A percentile compares a stretch with the other conserved stretches of the same genome.
phyloP scores from a whole-genome alignment of 2,888 invertebrate genomes.

The Thymelicus acteon region DNA sequence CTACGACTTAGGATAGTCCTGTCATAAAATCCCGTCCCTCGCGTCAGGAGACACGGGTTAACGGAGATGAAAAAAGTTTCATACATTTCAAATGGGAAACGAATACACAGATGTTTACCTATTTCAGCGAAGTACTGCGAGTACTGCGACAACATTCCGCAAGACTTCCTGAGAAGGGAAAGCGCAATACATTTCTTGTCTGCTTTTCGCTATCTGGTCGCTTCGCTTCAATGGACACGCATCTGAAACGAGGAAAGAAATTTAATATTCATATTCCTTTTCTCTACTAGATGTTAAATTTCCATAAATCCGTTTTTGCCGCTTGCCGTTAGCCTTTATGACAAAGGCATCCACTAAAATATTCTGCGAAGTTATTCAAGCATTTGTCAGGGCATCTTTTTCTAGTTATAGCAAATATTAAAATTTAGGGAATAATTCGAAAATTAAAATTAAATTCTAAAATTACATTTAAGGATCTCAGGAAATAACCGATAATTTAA shows the following conservation, averaged over 20 bases:
- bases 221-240: constrained; percentile 1
- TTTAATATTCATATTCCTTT: constrained; percentile 4
- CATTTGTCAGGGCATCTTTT: no score
- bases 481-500: no score
- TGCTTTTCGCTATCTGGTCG: background rate
- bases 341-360: background rate
- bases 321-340: background rate
- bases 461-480: no score
- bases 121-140: background rate
- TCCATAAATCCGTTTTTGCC: constrained; percentile 2
- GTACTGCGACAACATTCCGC: background rate
- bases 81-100: constrained; percentile 2
- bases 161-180: background rate
- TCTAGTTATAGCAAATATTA: no score
- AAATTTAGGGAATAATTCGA: no score
- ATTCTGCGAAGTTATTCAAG: background rate
- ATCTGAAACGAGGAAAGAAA: background rate
- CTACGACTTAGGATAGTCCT: background rate
- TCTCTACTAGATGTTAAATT: constrained; percentile 6
- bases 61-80: constrained; percentile 9
- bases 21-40: constrained; percentile 1
- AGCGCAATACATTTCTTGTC: background rate
- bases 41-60: background rate
- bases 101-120: constrained; percentile 1
- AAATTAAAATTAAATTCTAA: no score